Percentiles rank a stretch among this genome's conserved stretches.
Evolutionary conservation across 2,888 invertebrate species (phyloP).

Genomic region (Pollenia labialis): DNA sequence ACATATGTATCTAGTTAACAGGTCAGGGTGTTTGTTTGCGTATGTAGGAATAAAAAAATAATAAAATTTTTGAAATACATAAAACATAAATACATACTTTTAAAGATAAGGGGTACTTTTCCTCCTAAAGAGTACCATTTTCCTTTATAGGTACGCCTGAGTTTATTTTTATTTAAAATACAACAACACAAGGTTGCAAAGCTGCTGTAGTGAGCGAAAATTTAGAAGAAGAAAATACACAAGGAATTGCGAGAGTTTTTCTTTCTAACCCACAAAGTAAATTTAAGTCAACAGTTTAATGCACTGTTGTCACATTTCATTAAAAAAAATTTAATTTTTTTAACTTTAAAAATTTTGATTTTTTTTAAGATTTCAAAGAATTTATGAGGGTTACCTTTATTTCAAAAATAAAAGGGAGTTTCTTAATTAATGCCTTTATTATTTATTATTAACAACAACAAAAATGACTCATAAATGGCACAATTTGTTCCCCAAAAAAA

Average conservation of each 20-base stretch:
- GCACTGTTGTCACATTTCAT: constrained; percentile 64
- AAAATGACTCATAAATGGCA: constrained; percentile 40
- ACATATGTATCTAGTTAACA: constrained; percentile 6
- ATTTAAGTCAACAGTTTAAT: constrained; percentile 33
- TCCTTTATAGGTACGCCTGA: constrained; percentile 1
- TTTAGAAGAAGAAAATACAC: not conserved
- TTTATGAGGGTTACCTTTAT: not conserved
- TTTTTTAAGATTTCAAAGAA: not conserved
- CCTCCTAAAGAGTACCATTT: constrained; percentile 36
- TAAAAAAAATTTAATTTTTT: not conserved
- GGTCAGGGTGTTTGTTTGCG: constrained; percentile 33
- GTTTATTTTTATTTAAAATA: not conserved
- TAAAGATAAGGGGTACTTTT: constrained; percentile 38
- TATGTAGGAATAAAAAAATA: constrained; percentile 17
- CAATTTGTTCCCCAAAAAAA: not conserved
- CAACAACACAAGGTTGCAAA: constrained; percentile 35
- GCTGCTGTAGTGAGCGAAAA: not conserved
- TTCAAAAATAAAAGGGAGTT: constrained; percentile 5
- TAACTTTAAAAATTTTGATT: constrained; percentile 6
- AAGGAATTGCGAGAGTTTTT: constrained; percentile 37
- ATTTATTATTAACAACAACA: not conserved
- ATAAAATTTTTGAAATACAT: constrained; percentile 25
- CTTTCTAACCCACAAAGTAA: constrained; percentile 42
- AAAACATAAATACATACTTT: constrained; percentile 2
- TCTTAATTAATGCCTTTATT: constrained; percentile 14